These are phyloP conservation scores for Porites rus DNA, from an alignment of 92 coral and sea anemone species.

Conservation along the genomic window DNA sequence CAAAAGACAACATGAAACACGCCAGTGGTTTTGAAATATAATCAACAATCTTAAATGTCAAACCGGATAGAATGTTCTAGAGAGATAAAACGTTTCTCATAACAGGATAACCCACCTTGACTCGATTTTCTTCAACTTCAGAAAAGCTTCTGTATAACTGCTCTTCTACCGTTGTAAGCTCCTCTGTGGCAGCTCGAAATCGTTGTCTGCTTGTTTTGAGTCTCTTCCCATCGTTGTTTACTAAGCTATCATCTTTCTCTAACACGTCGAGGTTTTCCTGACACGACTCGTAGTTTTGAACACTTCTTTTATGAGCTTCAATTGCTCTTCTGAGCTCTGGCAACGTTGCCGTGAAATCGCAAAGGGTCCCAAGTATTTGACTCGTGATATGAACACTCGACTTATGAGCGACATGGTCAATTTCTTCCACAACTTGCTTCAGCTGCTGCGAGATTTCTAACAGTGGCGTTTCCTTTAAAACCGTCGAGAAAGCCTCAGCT, in stretches of 20 bases:
- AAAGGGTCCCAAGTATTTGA: conserved; percentile 87
- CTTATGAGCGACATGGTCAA: conserved; percentile 94
- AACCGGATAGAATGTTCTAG: conserved; percentile 11
- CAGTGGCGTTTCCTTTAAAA: conserved; percentile 94
- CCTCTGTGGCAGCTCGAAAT: conserved; percentile 93
- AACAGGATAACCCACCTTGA: conserved; percentile 72
- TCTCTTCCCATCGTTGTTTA: conserved; percentile 80
- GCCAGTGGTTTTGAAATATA: not conserved
- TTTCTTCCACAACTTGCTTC: conserved; percentile 96
- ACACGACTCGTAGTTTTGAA: conserved; percentile 90
- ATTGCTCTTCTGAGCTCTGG: conserved; percentile 93
- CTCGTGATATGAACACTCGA: conserved; percentile 92
- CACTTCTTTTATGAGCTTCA: conserved; percentile 95
- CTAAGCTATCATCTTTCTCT: conserved; percentile 85
- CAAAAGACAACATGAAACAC: not conserved
- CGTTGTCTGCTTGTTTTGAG: conserved; percentile 88
- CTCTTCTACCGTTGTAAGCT: conserved; percentile 87
- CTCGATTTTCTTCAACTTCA: conserved; percentile 94
- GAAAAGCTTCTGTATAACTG: conserved; percentile 88
- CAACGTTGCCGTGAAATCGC: conserved; percentile 94
- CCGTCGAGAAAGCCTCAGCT: conserved; percentile 92
- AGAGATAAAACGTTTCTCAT: conserved; percentile 3
- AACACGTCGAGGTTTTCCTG: conserved; percentile 85
- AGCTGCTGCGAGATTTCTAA: conserved; percentile 94
- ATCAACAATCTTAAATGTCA: conserved; percentile 21